Evolutionary conservation across 2,888 invertebrate species (phyloP), one percentile per base, ranked within the genome.

Genomic region (Temnothorax rugatulus): DNA sequence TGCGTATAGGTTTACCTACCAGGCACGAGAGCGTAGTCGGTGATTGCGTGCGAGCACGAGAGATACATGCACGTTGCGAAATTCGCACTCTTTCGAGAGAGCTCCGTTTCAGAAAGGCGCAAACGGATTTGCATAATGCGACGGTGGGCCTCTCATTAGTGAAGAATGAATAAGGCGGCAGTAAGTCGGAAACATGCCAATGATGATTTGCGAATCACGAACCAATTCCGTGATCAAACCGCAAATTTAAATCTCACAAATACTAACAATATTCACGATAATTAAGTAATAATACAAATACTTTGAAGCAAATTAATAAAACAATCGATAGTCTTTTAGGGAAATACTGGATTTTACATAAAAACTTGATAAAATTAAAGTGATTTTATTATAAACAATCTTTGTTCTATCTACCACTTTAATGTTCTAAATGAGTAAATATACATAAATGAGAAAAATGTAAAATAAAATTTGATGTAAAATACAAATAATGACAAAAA

Each of bases 1-100:
- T 75, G 79, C 83, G 82, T 86, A 82, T 71, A 61, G 50, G n/a
- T 82, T 84, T 85, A 64, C 66, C 66, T 64, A 63, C 21, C 73
- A 59, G 68, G 54, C 76, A 73, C 4, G 66, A 71, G 63, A 61
- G 68, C 44, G 47, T 44, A 79, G 50, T 21, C 18, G 69, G 75
- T 69, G 74, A 86, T 69, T 74, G 64, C 84, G 66, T 71, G 75
- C 71, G 47, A 38, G 61, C 73, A 68, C 77, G 29, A 29, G 77
- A 82, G 54, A 84, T 54, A 79, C 73, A 50, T 57, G n/a, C 69
- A 4, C 61, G 68, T 86, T 84, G 41, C 74, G 69, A 86, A 82
- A 71, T 57, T 84, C 64, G 57, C 66, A 50, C 59, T 75, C 21
- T 79, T 79, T 75, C 25, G 77, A 84, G 73, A 82, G 79, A 85